phyloP scores from a whole-genome alignment of 2,797 vertebrate genomes.

The Muscicapa comitata region DNA sequence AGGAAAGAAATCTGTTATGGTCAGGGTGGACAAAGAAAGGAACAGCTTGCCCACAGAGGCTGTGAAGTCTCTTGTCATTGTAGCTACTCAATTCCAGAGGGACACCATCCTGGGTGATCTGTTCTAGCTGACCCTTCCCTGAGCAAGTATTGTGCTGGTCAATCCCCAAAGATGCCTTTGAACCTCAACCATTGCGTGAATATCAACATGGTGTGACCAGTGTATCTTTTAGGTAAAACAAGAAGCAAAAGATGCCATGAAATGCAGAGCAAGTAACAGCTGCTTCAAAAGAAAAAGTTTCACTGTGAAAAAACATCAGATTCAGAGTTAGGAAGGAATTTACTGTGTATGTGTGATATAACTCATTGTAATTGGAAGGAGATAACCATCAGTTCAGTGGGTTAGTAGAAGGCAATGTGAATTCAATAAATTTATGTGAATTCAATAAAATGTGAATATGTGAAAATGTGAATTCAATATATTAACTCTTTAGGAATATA shows the following conservation, averaged over 20 bases:
- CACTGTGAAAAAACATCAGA: not conserved
- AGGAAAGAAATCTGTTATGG: not conserved
- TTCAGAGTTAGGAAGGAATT: not conserved
- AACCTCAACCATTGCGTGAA: fast-evolving
- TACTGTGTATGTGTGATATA: not conserved
- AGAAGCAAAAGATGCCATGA: not conserved
- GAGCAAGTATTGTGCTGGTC: not conserved
- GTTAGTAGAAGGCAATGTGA: not conserved
- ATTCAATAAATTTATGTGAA: not conserved
- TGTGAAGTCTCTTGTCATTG: not conserved
- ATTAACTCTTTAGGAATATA: not conserved
- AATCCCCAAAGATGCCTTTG: not conserved
- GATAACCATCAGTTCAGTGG: not conserved
- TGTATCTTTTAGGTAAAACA: not conserved
- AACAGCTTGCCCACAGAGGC: not conserved
- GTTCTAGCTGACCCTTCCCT: not conserved
- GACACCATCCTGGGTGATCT: not conserved
- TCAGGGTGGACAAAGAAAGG: not conserved
- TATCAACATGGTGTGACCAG: not conserved
- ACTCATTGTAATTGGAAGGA: not conserved
- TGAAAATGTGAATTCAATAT: not conserved
- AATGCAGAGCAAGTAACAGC: not conserved
- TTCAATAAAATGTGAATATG: no score
- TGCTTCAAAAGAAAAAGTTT: not conserved
- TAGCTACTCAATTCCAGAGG: not conserved